Percentiles rank a stretch among this genome's conserved stretches.
phyloP scores from a whole-genome alignment of 2,797 vertebrate species.

The Acanthis flammea region DNA sequence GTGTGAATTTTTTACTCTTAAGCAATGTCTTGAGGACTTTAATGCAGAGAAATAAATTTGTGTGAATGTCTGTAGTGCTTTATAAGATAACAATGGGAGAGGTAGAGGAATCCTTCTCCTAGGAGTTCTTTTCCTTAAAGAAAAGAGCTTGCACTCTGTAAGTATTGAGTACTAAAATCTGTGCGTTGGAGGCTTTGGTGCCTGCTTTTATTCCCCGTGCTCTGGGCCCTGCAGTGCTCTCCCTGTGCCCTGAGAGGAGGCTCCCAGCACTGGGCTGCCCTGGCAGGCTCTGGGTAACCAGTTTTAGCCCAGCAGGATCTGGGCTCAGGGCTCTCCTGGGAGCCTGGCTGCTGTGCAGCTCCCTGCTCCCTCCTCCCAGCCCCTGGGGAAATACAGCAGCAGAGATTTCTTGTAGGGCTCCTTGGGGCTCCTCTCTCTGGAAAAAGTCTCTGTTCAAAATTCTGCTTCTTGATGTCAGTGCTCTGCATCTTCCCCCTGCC shows the following conservation, averaged over 20 bases:
- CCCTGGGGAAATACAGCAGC: neutral
- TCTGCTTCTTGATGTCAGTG: neutral
- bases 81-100: neutral
- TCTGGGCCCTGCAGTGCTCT: neutral
- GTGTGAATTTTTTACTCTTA: neutral
- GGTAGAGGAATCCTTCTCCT: neutral
- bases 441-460: neutral
- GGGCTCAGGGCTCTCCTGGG: neutral
- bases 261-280: neutral
- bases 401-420: neutral
- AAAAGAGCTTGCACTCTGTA: neutral
- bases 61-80: neutral
- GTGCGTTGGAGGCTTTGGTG: neutral
- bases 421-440: neutral
- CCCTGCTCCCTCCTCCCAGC: neutral
- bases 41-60: neutral
- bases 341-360: neutral
- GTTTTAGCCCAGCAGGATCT: neutral
- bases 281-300: neutral
- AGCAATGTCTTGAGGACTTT: neutral
- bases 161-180: neutral
- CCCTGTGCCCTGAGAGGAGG: rapidly evolving
- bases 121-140: neutral
- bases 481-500: neutral
- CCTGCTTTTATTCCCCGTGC: rapidly evolving